phyloP scores from a whole-genome alignment of 2,113 vertebrate species.

The Anguilla japonica region DNA sequence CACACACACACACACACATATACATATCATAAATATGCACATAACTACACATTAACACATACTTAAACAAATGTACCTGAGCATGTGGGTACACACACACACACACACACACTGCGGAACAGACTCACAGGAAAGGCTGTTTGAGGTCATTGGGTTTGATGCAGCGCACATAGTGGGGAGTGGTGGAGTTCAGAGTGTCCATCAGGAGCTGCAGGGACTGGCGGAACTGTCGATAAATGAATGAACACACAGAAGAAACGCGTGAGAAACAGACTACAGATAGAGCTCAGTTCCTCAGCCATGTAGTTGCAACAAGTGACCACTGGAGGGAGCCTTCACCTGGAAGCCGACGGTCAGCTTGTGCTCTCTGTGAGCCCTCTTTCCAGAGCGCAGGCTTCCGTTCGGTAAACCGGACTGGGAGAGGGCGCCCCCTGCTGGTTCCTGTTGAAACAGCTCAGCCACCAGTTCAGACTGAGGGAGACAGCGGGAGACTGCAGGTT shows the following conservation, averaged over 20 bases:
- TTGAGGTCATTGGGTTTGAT: constrained; percentile 81
- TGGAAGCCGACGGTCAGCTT: constrained; percentile 73
- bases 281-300: neutral
- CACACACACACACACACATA: neutral
- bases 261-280: neutral
- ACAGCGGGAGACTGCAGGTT: neutral
- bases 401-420: constrained; percentile 43
- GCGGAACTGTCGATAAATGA: constrained; percentile 63
- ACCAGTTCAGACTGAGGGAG: constrained; percentile 67
- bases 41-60: neutral
- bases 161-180: constrained; percentile 77
- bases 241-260: neutral
- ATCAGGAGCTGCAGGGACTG: constrained; percentile 72
- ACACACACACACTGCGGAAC: neutral
- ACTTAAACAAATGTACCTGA: neutral
- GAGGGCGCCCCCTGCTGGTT: constrained; percentile 14
- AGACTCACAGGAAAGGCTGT: constrained; percentile 66
- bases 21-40: neutral
- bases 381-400: constrained; percentile 52
- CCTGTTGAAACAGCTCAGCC: constrained; percentile 70
- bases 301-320: neutral
- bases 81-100: neutral
- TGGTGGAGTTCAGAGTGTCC: constrained; percentile 73
- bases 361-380: constrained; percentile 63
- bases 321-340: constrained; percentile 53